Percentiles rank a stretch among this genome's conserved stretches.
These are phyloP conservation scores for Hydrolagus affinis DNA, from an alignment of 2,113 vertebrate species.

Conservation along the genomic window DNA sequence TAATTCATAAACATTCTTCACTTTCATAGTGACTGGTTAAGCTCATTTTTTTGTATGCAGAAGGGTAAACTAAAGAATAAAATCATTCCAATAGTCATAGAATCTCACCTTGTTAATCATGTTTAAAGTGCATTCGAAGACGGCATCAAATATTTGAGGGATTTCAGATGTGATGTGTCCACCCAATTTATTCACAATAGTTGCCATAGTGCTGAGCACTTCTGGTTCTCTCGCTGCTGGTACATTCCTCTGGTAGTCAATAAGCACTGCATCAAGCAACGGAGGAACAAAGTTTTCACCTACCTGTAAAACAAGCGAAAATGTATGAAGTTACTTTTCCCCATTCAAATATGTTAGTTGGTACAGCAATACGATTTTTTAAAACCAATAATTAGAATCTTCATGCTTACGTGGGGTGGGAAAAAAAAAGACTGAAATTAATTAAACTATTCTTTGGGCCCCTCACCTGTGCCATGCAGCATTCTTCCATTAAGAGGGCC, in stretches of 20 bases:
- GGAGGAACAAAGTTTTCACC: slow-evolving; percentile 97
- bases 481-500: background rate
- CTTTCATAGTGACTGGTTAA: no score
- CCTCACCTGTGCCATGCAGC: background rate
- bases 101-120: slow-evolving; percentile 94
- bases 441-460: background rate
- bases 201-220: slow-evolving; percentile 98
- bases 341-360: background rate
- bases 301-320: slow-evolving; percentile 59
- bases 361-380: background rate
- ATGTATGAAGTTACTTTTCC: background rate
- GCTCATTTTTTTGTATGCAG: no score
- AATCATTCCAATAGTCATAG: background rate
- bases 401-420: no score
- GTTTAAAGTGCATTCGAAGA: slow-evolving; percentile 97
- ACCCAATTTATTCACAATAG: slow-evolving; percentile 95
- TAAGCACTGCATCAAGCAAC: slow-evolving; percentile 91
- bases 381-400: no score
- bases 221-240: slow-evolving; percentile 93
- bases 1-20: no score
- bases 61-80: background rate
- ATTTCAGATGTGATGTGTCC: slow-evolving; percentile 96
- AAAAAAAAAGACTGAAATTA: background rate
- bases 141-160: slow-evolving; percentile 97
- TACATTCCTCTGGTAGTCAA: slow-evolving; percentile 96